phyloP scores from a whole-genome alignment of 2,888 invertebrate genomes.

The Eupsilia transversa region DNA sequence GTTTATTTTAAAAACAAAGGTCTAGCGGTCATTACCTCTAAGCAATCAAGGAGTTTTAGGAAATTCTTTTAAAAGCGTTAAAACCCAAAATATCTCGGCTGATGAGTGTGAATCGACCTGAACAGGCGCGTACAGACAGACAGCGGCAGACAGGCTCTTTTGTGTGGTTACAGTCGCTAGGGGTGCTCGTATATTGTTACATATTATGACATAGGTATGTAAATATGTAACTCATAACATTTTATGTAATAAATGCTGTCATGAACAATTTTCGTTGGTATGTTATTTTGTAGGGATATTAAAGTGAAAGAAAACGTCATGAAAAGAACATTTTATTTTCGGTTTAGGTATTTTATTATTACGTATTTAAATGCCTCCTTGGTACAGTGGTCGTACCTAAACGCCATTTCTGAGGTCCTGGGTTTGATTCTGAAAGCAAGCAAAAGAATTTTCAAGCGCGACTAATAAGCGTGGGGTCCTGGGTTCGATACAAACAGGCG shows the following conservation, averaged over 20 bases:
- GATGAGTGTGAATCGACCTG: slow-evolving; percentile 26
- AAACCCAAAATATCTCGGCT: slow-evolving; percentile 1
- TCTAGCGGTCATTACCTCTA: background rate
- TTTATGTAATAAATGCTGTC: background rate
- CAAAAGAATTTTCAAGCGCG: too few species aligned
- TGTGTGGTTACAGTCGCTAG: slow-evolving; percentile 27
- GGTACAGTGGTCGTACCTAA: too few species aligned
- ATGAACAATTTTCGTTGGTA: slow-evolving; percentile 2
- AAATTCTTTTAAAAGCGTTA: background rate
- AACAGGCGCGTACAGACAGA: slow-evolving; percentile 35
- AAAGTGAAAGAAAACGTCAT: background rate
- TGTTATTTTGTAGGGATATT: slow-evolving; percentile 9
- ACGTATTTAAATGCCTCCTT: too few species aligned
- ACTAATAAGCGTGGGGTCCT: too few species aligned
- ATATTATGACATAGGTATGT: background rate
- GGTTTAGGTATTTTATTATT: too few species aligned
- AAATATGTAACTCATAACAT: background rate
- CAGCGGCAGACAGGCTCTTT: slow-evolving; percentile 16
- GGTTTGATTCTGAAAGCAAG: too few species aligned
- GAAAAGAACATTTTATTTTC: background rate
- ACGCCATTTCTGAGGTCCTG: too few species aligned
- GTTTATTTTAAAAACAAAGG: background rate
- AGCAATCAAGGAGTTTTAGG: background rate
- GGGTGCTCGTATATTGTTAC: background rate
- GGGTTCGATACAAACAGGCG: too few species aligned